Conservation (phyloP, 2,888 invertebrate genomes). For the Sisyra terminalis region DNA sequence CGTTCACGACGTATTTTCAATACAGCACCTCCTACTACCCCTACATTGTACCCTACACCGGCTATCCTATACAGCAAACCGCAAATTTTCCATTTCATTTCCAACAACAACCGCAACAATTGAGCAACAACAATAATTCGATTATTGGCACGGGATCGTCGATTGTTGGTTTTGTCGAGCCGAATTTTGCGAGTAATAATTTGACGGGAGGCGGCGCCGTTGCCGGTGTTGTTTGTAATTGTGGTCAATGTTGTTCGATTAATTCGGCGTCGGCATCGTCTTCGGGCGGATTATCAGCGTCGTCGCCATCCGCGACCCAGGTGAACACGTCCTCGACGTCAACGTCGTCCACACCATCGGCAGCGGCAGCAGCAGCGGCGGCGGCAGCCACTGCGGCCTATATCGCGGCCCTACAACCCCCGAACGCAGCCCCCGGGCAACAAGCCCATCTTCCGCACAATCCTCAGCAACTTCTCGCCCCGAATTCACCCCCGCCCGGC, state of each 20-base stretch:
- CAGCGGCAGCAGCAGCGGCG: not conserved
- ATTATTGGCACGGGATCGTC: slow-evolving; percentile 1
- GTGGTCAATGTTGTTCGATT: too few species aligned
- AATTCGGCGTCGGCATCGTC: too few species aligned
- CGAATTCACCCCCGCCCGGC: not conserved
- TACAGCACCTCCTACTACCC: slow-evolving; percentile 29
- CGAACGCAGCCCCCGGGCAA: not conserved
- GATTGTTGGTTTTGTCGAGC: not conserved
- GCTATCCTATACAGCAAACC: slow-evolving; percentile 7
- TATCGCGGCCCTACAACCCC: not conserved
- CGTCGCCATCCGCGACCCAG: too few species aligned
- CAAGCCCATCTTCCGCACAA: not conserved
- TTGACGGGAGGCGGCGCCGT: slow-evolving; percentile 9
- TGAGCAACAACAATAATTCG: not conserved
- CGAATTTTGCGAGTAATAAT: slow-evolving; percentile 7
- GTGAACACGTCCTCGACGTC: not conserved
- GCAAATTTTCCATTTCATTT: not conserved
- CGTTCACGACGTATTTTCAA: slow-evolving; percentile 30
- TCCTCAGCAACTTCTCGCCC: not conserved
- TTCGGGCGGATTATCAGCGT: too few species aligned
- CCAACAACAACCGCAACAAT: not conserved
- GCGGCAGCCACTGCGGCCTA: slow-evolving; percentile 1
- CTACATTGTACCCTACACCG: slow-evolving; percentile 26
- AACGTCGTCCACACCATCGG: not conserved
- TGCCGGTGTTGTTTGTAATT: slow-evolving; percentile 15